Evolutionary conservation across 1,140 invertebrate species (phyloP).

Genomic region (Trachymyrmex cornetzi): DNA sequence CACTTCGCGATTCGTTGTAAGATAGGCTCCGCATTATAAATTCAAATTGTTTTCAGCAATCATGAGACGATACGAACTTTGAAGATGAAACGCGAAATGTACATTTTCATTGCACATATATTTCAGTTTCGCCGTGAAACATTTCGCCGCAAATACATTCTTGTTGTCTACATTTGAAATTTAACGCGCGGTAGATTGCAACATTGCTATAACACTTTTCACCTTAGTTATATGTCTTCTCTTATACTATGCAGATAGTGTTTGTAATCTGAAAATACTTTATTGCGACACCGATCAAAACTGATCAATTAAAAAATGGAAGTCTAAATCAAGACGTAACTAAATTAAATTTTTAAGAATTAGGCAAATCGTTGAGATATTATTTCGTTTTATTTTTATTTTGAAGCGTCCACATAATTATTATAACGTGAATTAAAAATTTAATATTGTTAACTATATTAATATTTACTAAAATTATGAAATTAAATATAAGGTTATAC

Average conservation of each 20-base stretch:
- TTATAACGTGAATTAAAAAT: background rate
- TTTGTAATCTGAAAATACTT: background rate
- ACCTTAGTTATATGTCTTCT: background rate
- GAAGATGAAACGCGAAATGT: constrained; percentile 19
- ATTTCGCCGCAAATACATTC: constrained; percentile 35
- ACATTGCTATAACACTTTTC: background rate
- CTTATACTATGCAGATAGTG: background rate
- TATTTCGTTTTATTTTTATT: background rate
- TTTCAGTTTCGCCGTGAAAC: constrained; percentile 26
- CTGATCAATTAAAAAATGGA: background rate
- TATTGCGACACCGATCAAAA: too few relatives aligned
- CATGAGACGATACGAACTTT: constrained; percentile 25
- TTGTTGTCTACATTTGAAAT: constrained; percentile 39
- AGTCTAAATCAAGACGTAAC: background rate
- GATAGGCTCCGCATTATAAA: constrained; percentile 39
- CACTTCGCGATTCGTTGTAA: constrained; percentile 1
- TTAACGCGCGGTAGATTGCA: constrained; percentile 30
- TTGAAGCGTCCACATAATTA: background rate
- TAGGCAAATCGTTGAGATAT: background rate
- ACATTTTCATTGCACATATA: constrained; percentile 41
- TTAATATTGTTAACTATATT: background rate
- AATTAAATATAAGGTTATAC: background rate
- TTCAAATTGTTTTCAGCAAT: constrained; percentile 60
- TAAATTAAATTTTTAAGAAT: background rate
- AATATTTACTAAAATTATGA: background rate